Evolutionary conservation across 2,888 invertebrate genomes (phyloP).

Genomic region (Xestia sexstrigata): DNA sequence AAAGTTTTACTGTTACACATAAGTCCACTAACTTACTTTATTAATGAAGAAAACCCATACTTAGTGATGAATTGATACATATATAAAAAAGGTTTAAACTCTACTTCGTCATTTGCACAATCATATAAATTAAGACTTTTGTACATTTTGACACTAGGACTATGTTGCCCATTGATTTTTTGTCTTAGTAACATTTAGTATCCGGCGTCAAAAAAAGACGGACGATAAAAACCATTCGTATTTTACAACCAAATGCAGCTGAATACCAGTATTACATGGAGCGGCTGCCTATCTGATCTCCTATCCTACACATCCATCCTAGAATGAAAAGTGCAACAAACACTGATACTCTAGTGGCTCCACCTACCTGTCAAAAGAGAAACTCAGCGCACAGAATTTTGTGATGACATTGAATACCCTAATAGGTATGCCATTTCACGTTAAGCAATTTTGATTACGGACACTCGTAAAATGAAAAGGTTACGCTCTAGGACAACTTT

Average conservation of each 20-base stretch:
- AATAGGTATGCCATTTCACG: background rate
- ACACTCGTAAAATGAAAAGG: background rate
- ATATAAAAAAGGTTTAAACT: background rate
- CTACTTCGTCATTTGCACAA: too few species aligned
- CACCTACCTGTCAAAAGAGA: background rate
- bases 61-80: background rate
- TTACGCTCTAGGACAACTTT: background rate
- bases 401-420: background rate
- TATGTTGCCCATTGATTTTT: too few species aligned
- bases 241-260: background rate
- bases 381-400: background rate
- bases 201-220: too few species aligned
- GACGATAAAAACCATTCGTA: background rate
- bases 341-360: background rate
- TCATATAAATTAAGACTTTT: too few species aligned
- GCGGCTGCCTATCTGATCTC: background rate
- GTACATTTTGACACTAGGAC: too few species aligned
- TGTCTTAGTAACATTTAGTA: too few species aligned
- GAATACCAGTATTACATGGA: background rate
- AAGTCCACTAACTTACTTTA: background rate
- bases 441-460: background rate
- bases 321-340: background rate
- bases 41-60: background rate
- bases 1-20: conserved; percentile 3
- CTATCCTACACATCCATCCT: too few species aligned